phyloP scores from a whole-genome alignment of 2,113 vertebrate species.

The Diadophis punctatus region DNA sequence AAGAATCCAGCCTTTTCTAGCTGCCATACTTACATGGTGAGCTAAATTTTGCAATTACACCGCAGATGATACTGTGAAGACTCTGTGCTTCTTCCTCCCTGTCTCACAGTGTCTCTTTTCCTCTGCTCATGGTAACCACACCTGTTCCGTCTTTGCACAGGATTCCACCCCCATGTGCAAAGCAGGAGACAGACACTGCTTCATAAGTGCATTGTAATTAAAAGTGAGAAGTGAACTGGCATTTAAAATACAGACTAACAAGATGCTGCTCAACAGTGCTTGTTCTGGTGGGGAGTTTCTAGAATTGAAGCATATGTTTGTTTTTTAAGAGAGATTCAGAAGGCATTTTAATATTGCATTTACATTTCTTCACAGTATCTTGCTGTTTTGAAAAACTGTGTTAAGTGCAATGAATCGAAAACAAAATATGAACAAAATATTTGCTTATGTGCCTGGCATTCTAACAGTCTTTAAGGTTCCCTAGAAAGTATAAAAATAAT shows the following conservation, averaged over 20 bases:
- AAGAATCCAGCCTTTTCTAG: not conserved
- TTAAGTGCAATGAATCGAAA: not conserved
- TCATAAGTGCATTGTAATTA: constrained; percentile 1
- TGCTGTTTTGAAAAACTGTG: not conserved
- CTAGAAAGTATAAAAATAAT: not conserved
- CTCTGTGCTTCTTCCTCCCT: not conserved
- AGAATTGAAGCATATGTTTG: not conserved
- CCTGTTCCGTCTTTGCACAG: not conserved
- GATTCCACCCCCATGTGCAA: constrained; percentile 10
- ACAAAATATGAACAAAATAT: not conserved
- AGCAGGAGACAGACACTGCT: constrained; percentile 21
- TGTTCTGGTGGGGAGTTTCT: not conserved
- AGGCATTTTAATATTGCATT: not conserved
- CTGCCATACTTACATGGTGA: not conserved
- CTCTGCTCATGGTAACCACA: not conserved
- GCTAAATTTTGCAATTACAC: not conserved
- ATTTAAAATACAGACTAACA: constrained; percentile 25
- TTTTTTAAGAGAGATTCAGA: not conserved
- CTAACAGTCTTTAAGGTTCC: not conserved
- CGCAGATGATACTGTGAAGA: not conserved
- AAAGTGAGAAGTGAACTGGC: constrained; percentile 22
- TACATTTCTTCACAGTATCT: not conserved
- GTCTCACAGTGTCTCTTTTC: not conserved
- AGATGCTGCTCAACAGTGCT: not conserved
- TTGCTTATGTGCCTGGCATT: constrained; percentile 6